Percentiles rank a stretch among this genome's conserved stretches.
phyloP scores from a whole-genome alignment of 2,113 vertebrate genomes.

The Ameiurus melas region DNA sequence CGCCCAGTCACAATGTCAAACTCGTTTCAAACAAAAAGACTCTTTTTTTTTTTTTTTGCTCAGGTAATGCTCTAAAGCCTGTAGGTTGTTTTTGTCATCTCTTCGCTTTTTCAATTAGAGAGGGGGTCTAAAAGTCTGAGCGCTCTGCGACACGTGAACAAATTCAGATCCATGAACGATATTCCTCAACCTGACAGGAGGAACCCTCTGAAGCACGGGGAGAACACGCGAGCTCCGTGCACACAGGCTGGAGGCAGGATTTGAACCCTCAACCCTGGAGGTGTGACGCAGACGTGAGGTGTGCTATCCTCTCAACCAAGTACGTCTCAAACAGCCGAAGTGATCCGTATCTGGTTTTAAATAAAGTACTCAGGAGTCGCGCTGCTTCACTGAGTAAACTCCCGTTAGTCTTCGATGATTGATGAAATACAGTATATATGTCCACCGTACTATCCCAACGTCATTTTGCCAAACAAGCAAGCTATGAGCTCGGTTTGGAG shows the following conservation, averaged over 20 bases:
- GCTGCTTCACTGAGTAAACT: background rate
- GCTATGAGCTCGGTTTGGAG: background rate
- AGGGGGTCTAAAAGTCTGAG: background rate
- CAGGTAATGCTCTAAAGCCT: background rate
- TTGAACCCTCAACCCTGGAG: no score
- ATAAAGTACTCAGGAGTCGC: background rate
- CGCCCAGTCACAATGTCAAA: conserved; percentile 16
- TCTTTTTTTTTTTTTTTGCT: background rate
- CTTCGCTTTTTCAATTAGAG: conserved; percentile 10
- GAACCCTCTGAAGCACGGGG: no score
- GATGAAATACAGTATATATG: no score
- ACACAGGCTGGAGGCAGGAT: no score
- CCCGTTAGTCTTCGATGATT: background rate
- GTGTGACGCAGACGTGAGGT: no score
- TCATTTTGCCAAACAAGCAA: background rate
- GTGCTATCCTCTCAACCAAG: no score
- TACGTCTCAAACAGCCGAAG: background rate
- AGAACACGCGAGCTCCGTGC: no score
- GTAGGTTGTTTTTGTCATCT: background rate
- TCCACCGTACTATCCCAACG: background rate
- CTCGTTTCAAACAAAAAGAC: conserved; percentile 14
- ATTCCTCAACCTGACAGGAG: background rate
- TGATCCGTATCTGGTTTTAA: background rate
- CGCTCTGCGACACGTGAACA: background rate
- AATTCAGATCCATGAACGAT: background rate